A percentile compares a stretch with the other conserved stretches of the same genome.
These are phyloP conservation scores for Cyphomyrus discorhynchus DNA, from an alignment of 2,113 vertebrate species.

Conservation along the genomic window DNA sequence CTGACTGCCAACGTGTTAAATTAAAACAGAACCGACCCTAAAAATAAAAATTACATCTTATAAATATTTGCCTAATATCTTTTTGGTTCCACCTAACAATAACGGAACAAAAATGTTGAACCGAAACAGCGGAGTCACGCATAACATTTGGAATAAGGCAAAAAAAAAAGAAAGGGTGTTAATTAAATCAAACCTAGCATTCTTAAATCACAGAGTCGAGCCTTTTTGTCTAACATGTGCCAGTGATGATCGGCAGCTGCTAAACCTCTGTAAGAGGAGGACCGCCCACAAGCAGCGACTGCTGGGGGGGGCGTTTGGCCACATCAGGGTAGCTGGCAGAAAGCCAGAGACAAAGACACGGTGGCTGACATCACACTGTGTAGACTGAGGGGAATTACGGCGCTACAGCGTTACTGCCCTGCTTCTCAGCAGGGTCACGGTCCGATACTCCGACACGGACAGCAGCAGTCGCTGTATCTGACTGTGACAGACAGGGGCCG, in stretches of 20 bases:
- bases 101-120: background rate
- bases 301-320: background rate
- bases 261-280: background rate
- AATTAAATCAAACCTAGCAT: background rate
- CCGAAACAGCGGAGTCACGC: background rate
- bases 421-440: background rate
- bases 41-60: background rate
- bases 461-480: background rate
- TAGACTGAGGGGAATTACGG: background rate
- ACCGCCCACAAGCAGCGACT: background rate
- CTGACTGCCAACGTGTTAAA: background rate
- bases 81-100: background rate
- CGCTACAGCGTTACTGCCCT: background rate
- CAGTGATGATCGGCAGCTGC: background rate
- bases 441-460: background rate
- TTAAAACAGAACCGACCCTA: background rate
- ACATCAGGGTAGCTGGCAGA: background rate
- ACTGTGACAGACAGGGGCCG: background rate
- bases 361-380: background rate
- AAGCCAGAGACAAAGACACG: background rate
- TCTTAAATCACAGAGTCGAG: background rate
- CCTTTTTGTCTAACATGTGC: background rate
- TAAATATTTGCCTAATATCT: background rate
- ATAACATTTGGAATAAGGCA: background rate
- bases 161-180: background rate